Percentiles rank a stretch among this genome's conserved stretches.
These are phyloP conservation scores for Pseudonaja textilis DNA, from an alignment of 2,113 vertebrate species.

Conservation along the genomic window DNA sequence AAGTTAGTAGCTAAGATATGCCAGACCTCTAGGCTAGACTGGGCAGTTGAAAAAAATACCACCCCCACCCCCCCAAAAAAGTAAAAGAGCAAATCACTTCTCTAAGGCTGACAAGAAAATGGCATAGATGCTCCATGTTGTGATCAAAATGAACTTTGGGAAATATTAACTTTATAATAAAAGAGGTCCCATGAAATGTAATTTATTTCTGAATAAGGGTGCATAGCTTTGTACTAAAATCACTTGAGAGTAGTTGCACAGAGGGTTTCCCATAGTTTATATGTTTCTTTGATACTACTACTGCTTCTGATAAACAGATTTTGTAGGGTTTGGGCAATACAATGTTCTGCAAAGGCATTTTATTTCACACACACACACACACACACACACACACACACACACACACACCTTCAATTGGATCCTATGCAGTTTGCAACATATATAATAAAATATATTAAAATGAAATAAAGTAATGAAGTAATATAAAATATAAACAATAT, in stretches of 20 bases:
- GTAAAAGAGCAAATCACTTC: background rate
- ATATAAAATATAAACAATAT: background rate
- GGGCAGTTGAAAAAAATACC: background rate
- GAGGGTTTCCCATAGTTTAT: background rate
- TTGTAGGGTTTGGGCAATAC: background rate
- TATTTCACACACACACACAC: background rate
- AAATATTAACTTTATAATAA: background rate
- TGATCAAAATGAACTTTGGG: background rate
- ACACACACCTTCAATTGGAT: background rate
- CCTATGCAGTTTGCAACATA: background rate
- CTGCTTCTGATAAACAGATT: background rate
- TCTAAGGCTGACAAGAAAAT: background rate
- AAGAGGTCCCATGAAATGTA: background rate
- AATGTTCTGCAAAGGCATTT: background rate
- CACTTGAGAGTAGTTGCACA: background rate
- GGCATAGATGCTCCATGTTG: background rate
- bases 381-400: background rate
- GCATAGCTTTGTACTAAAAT: background rate
- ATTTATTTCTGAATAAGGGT: background rate
- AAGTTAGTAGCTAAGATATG: background rate
- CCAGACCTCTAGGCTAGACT: background rate
- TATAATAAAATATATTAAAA: background rate
- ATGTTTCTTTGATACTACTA: background rate
- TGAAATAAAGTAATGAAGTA: background rate
- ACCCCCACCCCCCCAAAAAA: background rate